Base-by-base conservation (phyloP, 2,797 vertebrate genomes). In the Scomberomorus guttatus region DNA sequence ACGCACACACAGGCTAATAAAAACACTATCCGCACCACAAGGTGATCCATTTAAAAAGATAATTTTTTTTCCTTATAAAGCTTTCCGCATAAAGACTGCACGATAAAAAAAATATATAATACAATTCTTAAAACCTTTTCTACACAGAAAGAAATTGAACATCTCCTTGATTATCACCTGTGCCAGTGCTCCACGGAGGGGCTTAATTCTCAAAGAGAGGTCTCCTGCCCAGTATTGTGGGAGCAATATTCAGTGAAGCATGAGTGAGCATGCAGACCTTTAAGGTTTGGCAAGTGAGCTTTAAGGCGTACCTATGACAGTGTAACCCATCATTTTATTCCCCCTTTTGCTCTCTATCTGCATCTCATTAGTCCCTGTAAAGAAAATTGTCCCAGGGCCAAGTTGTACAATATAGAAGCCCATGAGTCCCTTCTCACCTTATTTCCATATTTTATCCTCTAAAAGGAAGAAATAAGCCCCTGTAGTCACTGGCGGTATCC, bases 71-170 rank as follows among this genome's bases (percentile, higher is more conserved):
- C 90, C 92, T 95, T 96, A 96, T 95, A 96, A 96, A 96, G 95
- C 95, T 96, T 95, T 95, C 91, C 89, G 93, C 93, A 93, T 95
- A 94, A 95, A 95, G 95, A 95, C 94, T 93, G 94, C 93, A 96
- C 94, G n/a, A 93, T 93, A 95, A 95, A 96, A 96, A 96, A 96
- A 92, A 95, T 95, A 96, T 94, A 96, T 94, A 93, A 94, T 95
- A 95, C 94, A 94, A 95, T 94, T 95, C 90, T 92, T 93, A 94
- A 93, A 95, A 94, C 93, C 83, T 94, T 91, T 89, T 95, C 93
- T 95, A 94, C 91, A 94, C 93, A 90, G 81, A 94, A 94, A 93
- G 89, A 94, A 95, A 95, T 92, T 93, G 82, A 94, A 96, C 95
- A 95, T 96, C 94, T 50, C 46, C 18, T 50, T 95, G 95, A 95